These are phyloP conservation scores for Suillia variegata DNA, from an alignment of 2,888 invertebrate species.

Conservation along the genomic window DNA sequence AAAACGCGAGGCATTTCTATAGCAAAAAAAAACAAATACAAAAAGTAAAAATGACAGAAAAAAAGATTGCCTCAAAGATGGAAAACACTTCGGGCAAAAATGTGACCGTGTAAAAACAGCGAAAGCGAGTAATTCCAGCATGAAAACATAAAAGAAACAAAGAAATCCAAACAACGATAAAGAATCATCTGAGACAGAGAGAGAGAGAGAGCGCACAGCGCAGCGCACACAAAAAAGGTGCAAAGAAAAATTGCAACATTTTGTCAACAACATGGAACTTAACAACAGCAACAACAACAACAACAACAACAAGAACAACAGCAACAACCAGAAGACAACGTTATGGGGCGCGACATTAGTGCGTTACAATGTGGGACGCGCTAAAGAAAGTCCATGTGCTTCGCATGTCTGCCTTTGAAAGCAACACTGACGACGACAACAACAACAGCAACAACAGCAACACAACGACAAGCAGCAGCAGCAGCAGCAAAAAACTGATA, in stretches of 20 bases:
- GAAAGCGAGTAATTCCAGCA: not conserved
- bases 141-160: not conserved
- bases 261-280: slow-evolving; percentile 14
- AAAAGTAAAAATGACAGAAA: not conserved
- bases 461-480: not conserved
- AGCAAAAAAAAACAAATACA: slow-evolving; percentile 13
- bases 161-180: not conserved
- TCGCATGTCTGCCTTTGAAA: too few species aligned
- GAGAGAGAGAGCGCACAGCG: too few species aligned
- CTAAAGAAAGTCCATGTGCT: too few species aligned
- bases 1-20: slow-evolving; percentile 9
- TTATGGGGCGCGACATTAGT: too few species aligned
- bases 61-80: not conserved
- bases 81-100: not conserved
- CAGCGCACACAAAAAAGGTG: too few species aligned
- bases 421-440: too few species aligned
- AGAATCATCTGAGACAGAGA: not conserved
- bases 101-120: not conserved
- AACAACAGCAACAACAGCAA: not conserved
- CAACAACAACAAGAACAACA: not conserved
- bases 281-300: slow-evolving; percentile 2
- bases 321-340: too few species aligned
- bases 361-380: too few species aligned
- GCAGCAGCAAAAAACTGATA: not conserved
- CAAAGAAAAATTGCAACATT: slow-evolving; percentile 15